Base-by-base conservation (phyloP, 2,797 vertebrate species). In the Karalla daura region DNA sequence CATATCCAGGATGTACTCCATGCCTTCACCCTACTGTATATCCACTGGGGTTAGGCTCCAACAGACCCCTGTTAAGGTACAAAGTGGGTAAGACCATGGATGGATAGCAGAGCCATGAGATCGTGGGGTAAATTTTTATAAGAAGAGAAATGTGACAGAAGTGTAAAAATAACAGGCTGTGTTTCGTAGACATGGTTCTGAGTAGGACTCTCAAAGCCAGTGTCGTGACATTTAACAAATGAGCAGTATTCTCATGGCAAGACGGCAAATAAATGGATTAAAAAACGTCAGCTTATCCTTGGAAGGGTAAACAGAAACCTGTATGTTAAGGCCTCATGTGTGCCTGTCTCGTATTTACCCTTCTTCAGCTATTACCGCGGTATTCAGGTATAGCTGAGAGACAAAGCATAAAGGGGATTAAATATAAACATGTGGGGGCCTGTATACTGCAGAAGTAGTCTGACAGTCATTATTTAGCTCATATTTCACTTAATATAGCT, bases 401-500 rank as follows among this genome's bases (percentile, higher is more conserved):
- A 35, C 44, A 64, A 49, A 75, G 43, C 51, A 56, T 8, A 5
- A 52, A 51, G 24, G 40, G 60, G 47, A 80, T 62, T 14, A 50
- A 78, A 37, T 18, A 20, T 46, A 15, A 76, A 69, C 79, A 41
- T 52, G 70, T 54, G 50, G 45, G 53, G 63, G 58, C 76, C 58
- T 74, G 70, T 44, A 28, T 18, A 10, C 17, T 13, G 51, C 28
- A 12, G 18, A 17, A 58, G 58, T 27, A 63, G 55, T 43, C 80
- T 59, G 58, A 65, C 63, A 62, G 71, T 79, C 44, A 81, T 81
- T 81, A 83, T 74, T 80, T 67, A 45, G 43, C 59, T 84, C 68
- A 71, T 69, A 62, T 83, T 66, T 70, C 67, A 60, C 76, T 86
- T 64, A 68, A 76, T 86, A 79, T 79, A 78, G 73, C 74, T 76